These are phyloP conservation scores for Brachystomella parvula DNA, from an alignment of 1,140 invertebrate genomes.

Conservation along the genomic window DNA sequence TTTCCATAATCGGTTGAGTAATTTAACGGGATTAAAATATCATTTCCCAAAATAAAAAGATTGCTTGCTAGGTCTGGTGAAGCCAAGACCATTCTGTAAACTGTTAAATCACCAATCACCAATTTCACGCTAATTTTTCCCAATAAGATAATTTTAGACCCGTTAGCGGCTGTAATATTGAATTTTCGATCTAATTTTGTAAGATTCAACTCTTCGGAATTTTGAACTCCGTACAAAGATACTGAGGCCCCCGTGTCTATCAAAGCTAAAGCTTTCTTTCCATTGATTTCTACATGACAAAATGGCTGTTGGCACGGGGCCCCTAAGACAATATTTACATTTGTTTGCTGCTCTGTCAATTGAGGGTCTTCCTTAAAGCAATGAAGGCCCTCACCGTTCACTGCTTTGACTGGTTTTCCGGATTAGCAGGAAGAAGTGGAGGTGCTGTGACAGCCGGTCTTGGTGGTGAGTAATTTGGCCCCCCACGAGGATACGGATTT, in stretches of 20 bases:
- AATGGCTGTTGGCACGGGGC: neutral
- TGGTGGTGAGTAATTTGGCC: neutral
- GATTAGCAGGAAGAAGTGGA: neutral
- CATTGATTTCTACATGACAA: neutral
- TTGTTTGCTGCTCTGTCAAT: too few species aligned
- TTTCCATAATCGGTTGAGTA: neutral
- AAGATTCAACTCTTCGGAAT: neutral
- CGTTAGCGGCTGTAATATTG: neutral
- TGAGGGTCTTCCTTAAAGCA: too few species aligned
- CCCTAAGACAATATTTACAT: too few species aligned
- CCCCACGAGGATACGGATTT: neutral
- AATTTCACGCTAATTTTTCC: neutral
- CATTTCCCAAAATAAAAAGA: neutral
- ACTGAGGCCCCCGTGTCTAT: neutral
- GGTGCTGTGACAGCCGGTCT: neutral
- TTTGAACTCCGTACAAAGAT: neutral
- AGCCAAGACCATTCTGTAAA: neutral
- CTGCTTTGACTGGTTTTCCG: neutral
- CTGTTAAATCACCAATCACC: neutral
- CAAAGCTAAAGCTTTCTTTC: neutral
- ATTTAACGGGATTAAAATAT: neutral
- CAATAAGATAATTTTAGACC: neutral
- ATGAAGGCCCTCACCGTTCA: neutral
- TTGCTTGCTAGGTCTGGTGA: neutral
- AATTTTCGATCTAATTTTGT: neutral